A percentile compares a stretch with the other conserved stretches of the same genome.
Conservation (phyloP, 2,797 vertebrate genomes). For the Hippocampus kuda region DNA sequence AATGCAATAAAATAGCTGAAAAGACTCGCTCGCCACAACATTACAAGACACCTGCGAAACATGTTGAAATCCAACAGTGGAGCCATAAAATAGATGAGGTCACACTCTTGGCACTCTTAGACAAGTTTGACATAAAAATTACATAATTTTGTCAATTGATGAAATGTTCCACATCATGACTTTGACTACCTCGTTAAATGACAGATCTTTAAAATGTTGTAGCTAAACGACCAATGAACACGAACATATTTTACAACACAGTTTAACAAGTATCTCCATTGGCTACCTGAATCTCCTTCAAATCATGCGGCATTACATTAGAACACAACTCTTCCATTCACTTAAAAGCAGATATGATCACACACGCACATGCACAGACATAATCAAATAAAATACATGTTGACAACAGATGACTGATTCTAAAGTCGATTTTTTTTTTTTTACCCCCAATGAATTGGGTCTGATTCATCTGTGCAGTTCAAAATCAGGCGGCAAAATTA, state of each 20-base stretch:
- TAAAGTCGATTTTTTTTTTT: background rate
- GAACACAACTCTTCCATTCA: background rate
- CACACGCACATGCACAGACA: background rate
- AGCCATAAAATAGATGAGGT: background rate
- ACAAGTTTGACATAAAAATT: background rate
- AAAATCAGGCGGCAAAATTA: background rate
- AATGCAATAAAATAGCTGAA: conserved; percentile 15
- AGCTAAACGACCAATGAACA: background rate
- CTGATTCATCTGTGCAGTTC: background rate
- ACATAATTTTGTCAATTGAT: background rate
- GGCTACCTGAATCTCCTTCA: background rate
- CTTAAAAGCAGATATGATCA: background rate
- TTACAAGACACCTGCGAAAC: background rate
- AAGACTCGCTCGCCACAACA: background rate
- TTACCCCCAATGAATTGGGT: background rate
- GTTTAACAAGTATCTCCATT: background rate
- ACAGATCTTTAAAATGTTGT: background rate
- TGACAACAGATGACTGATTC: background rate
- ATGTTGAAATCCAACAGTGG: background rate
- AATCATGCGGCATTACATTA: background rate
- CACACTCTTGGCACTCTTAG: background rate
- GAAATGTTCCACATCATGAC: background rate
- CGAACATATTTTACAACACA: background rate
- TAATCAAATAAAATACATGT: background rate
- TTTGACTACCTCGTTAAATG: background rate